A percentile compares a stretch with the other conserved stretches of the same genome.
Evolutionary conservation across 2,888 invertebrate genomes (phyloP).

Genomic region (Deroplatys truncata): DNA sequence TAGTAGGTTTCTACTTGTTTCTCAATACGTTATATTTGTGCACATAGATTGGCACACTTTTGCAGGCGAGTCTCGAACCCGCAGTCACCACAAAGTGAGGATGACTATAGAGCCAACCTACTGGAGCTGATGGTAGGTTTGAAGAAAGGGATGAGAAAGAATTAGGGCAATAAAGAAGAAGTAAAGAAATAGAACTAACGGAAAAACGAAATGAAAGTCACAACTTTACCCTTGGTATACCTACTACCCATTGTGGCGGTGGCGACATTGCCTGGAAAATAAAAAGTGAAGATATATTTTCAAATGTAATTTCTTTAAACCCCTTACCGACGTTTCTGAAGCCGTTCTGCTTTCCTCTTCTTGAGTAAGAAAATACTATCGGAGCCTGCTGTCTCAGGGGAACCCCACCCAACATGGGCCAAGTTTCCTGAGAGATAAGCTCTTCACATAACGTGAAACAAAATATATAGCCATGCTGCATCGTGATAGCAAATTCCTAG

Average conservation of each 20-base stretch:
- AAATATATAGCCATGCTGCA: not conserved
- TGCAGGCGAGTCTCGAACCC: no score
- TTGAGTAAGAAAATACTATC: not conserved
- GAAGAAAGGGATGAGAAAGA: not conserved
- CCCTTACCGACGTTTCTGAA: not conserved
- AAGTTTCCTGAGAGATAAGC: not conserved
- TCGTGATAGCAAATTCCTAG: not conserved
- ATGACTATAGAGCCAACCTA: no score
- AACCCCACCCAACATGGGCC: not conserved
- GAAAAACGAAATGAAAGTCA: no score
- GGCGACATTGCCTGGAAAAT: not conserved
- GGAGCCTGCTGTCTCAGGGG: not conserved
- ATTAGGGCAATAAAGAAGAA: not conserved
- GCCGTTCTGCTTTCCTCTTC: not conserved
- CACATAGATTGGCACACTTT: no score
- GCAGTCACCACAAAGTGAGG: no score
- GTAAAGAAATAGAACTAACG: not conserved
- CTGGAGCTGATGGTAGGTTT: no score
- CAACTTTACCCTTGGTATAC: no score
- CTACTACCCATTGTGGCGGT: not conserved
- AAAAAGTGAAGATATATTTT: not conserved
- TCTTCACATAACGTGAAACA: not conserved
- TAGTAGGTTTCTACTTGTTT: no score
- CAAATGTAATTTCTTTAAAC: not conserved
- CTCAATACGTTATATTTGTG: no score